phyloP scores from a whole-genome alignment of 2,113 vertebrate genomes.

The Sorex araneus region DNA sequence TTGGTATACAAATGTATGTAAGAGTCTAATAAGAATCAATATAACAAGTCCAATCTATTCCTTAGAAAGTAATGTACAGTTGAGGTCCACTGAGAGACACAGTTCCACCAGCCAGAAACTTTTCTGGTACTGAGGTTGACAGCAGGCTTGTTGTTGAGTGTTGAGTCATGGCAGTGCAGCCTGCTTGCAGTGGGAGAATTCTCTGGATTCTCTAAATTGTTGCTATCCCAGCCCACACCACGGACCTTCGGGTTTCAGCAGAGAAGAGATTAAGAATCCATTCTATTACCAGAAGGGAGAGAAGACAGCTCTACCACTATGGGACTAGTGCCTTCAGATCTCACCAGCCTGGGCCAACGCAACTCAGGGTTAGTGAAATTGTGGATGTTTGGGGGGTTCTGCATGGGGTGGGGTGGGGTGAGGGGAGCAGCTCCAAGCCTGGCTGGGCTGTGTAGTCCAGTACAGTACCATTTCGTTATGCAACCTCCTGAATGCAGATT shows the following conservation, averaged over 20 bases:
- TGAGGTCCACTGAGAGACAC: not conserved
- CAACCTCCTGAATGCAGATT: not conserved
- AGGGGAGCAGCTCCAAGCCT: too few species aligned
- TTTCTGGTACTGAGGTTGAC: not conserved
- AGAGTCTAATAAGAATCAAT: not conserved
- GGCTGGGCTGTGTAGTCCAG: not conserved
- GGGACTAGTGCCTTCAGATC: constrained; percentile 60
- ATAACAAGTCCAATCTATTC: not conserved
- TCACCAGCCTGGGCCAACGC: constrained; percentile 32
- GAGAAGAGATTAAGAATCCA: constrained; percentile 8
- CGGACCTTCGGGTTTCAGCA: constrained; percentile 61
- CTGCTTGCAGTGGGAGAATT: constrained; percentile 22
- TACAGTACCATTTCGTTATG: not conserved
- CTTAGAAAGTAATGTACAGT: not conserved
- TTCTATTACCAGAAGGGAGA: constrained; percentile 28
- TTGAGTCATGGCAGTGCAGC: not conserved
- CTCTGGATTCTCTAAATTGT: constrained; percentile 69
- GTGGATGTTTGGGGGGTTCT: not conserved
- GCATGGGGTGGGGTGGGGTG: not conserved
- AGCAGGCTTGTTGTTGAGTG: constrained; percentile 28
- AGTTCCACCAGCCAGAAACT: constrained; percentile 44
- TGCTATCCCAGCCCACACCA: constrained; percentile 51
- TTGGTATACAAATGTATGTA: not conserved
- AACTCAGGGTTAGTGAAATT: constrained; percentile 55
- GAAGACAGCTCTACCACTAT: constrained; percentile 33